A percentile compares a stretch with the other conserved stretches of the same genome.
phyloP scores from a whole-genome alignment of 2,888 invertebrate genomes.

The Diabrotica balteata region DNA sequence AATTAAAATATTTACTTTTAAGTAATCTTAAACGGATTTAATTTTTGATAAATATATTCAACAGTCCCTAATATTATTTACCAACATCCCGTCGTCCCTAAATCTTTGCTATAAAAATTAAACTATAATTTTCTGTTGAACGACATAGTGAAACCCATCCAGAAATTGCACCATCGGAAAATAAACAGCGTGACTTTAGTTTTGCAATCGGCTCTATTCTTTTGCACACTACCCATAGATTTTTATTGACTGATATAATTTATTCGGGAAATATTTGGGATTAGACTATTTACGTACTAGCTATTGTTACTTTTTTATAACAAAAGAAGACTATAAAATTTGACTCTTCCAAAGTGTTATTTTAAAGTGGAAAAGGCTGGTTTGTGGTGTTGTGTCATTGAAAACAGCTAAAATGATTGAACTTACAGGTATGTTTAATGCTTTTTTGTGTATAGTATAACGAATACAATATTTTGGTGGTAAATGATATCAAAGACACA shows the following conservation, averaged over 20 bases:
- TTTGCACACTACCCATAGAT: slow-evolving; percentile 22
- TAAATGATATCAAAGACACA: too few species aligned
- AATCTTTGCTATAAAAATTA: neutral
- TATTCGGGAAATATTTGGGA: slow-evolving; percentile 13
- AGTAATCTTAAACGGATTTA: too few species aligned
- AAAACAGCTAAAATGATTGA: slow-evolving; percentile 13
- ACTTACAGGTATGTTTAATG: slow-evolving; percentile 12
- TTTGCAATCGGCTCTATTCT: slow-evolving; percentile 32
- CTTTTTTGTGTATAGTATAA: too few species aligned
- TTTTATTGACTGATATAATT: slow-evolving; percentile 12
- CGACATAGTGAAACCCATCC: too few species aligned
- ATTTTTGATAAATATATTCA: too few species aligned
- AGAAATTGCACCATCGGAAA: too few species aligned
- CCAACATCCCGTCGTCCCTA: neutral
- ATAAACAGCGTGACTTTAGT: neutral
- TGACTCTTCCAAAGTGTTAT: neutral
- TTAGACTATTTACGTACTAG: slow-evolving; percentile 18
- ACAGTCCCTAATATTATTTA: too few species aligned
- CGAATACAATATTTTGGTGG: too few species aligned
- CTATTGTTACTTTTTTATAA: slow-evolving; percentile 14
- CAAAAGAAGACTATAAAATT: slow-evolving; percentile 8
- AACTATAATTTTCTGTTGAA: neutral
- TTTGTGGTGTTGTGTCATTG: neutral
- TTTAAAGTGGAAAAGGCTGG: neutral
- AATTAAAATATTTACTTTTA: too few species aligned